Percentiles rank a stretch among this genome's conserved stretches.
Conservation (phyloP, 2,888 invertebrate genomes). For the Himalopsyche japonica region DNA sequence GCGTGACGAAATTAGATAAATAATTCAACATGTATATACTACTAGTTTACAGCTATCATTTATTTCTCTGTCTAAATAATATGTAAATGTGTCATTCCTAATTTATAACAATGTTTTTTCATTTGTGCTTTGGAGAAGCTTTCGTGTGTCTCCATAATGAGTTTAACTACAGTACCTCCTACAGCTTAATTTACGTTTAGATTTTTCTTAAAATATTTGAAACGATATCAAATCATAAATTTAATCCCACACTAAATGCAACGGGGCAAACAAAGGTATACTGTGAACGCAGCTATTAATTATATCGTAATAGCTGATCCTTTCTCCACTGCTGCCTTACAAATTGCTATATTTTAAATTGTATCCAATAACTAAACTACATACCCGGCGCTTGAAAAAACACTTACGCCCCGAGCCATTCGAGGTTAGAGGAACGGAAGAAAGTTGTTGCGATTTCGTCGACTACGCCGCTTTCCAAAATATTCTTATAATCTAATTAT, state of each 20-base stretch:
- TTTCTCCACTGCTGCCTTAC: neutral
- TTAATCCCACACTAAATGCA: neutral
- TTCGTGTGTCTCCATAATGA: neutral
- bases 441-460: neutral
- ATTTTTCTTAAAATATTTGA: neutral
- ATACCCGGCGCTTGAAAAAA: neutral
- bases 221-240: neutral
- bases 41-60: too few relatives aligned
- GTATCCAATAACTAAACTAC: neutral
- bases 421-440: neutral
- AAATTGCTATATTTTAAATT: conserved; percentile 19
- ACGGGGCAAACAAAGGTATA: neutral
- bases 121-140: neutral
- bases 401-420: neutral
- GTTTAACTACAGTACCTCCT: neutral
- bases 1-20: too few relatives aligned
- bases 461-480: neutral
- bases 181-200: neutral
- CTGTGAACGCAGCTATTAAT: neutral
- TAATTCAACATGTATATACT: too few relatives aligned
- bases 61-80: too few relatives aligned
- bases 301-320: conserved; percentile 2
- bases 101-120: too few relatives aligned
- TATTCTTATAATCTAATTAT: neutral
- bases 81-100: too few relatives aligned